Evolutionary conservation across 1,140 invertebrate species (phyloP).

Genomic region (Protaetia brevitarsis): DNA sequence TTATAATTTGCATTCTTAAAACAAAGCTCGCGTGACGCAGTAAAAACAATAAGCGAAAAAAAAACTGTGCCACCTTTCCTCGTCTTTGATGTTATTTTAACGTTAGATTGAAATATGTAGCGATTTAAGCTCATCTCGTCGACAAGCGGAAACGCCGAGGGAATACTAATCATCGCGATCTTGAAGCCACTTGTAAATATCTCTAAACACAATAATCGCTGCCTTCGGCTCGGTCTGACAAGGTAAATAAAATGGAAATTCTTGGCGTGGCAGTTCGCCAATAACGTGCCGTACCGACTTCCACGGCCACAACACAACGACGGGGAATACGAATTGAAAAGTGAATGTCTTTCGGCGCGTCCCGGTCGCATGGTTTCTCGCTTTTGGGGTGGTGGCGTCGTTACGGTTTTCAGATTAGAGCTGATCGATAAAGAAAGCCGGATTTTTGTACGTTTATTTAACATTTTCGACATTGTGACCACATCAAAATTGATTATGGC

Average conservation of each 20-base stretch:
- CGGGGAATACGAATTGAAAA: neutral
- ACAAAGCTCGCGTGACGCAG: no score
- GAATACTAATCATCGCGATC: constrained; percentile 20
- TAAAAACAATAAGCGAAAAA: no score
- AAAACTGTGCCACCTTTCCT: no score
- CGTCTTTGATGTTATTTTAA: no score
- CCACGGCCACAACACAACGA: neutral
- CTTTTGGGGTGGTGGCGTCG: neutral
- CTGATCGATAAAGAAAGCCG: no score
- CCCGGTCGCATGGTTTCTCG: neutral
- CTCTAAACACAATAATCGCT: constrained; percentile 21
- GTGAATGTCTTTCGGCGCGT: neutral
- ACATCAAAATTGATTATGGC: no score
- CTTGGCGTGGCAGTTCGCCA: constrained; percentile 16
- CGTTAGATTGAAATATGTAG: neutral
- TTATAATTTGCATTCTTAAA: no score
- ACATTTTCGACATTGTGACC: no score
- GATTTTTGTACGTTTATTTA: no score
- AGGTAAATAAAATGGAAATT: constrained; percentile 18
- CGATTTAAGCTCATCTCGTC: constrained; percentile 9
- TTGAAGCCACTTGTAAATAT: constrained; percentile 18
- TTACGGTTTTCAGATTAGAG: neutral
- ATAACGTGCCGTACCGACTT: neutral
- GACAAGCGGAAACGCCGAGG: neutral
- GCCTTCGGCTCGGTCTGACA: neutral